A percentile compares a stretch with the other conserved stretches of the same genome.
Conservation (phyloP, 2,113 vertebrate species). For the Vidua chalybeata region DNA sequence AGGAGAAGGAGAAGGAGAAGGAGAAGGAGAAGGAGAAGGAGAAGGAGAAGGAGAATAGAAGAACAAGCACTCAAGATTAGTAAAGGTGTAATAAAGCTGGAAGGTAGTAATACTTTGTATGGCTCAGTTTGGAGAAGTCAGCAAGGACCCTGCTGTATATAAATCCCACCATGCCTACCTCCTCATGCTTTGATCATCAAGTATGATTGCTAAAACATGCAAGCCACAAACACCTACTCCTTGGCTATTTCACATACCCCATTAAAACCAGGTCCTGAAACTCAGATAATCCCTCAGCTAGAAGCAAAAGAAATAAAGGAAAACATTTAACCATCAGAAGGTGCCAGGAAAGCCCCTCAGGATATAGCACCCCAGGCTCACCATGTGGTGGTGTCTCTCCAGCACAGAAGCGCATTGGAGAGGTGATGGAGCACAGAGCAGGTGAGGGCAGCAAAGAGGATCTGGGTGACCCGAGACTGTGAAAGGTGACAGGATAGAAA, state of each 20-base stretch:
- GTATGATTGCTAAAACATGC: not conserved
- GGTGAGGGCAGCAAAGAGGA: not conserved
- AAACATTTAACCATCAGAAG: not conserved
- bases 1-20: no score
- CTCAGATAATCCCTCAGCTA: not conserved
- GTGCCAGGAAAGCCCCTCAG: not conserved
- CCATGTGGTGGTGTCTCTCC: not conserved
- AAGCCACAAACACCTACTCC: not conserved
- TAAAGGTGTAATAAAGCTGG: not conserved
- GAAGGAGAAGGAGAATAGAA: fast-evolving
- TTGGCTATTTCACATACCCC: not conserved
- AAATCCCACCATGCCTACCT: not conserved
- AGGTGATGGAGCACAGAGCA: not conserved
- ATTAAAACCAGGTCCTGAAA: not conserved
- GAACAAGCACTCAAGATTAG: not conserved
- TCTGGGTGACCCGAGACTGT: not conserved
- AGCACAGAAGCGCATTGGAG: not conserved
- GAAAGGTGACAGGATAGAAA: not conserved
- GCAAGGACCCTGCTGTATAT: not conserved
- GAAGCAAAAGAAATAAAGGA: not conserved
- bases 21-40: no score
- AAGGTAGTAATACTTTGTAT: not conserved
- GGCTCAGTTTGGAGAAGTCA: not conserved
- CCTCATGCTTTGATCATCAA: not conserved
- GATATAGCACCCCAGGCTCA: fast-evolving